phyloP scores from a whole-genome alignment of 2,113 vertebrate species.

The Neoarius graeffei region DNA sequence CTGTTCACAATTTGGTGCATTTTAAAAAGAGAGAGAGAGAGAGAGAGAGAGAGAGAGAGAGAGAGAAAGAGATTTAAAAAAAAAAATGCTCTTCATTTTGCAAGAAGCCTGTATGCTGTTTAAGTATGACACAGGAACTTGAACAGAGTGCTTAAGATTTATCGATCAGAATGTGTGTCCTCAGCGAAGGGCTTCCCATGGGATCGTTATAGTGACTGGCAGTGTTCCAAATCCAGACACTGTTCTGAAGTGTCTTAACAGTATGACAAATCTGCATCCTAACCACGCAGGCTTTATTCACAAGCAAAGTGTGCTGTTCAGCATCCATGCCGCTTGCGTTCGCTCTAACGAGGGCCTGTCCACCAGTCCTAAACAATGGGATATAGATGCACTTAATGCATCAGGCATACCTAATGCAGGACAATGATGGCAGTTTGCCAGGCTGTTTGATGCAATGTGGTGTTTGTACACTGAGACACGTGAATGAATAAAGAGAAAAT shows the following conservation, averaged over 20 bases:
- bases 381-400: slow-evolving; percentile 60
- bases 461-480: slow-evolving; percentile 26
- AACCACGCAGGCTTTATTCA: slow-evolving; percentile 73
- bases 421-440: slow-evolving; percentile 13
- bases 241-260: slow-evolving; percentile 68
- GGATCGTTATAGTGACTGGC: slow-evolving; percentile 70
- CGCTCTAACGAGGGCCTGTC: slow-evolving; percentile 70
- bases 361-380: slow-evolving; percentile 59
- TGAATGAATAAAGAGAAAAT: slow-evolving; percentile 28
- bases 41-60: slow-evolving; percentile 50
- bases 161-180: slow-evolving; percentile 75
- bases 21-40: slow-evolving; percentile 35
- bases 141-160: slow-evolving; percentile 63
- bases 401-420: slow-evolving; percentile 21
- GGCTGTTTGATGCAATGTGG: not conserved
- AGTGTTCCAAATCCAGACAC: slow-evolving; percentile 66
- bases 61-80: slow-evolving; percentile 32
- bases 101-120: slow-evolving; percentile 46
- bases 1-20: slow-evolving; percentile 48
- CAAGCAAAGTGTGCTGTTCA: slow-evolving; percentile 64
- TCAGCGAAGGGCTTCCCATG: slow-evolving; percentile 71
- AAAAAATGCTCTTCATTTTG: not conserved
- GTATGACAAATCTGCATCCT: slow-evolving; percentile 77
- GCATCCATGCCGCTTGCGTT: slow-evolving; percentile 61
- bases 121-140: slow-evolving; percentile 57